A percentile compares a stretch with the other conserved stretches of the same genome.
These are phyloP conservation scores for Minunthozetes semirufus DNA, from an alignment of 2,888 invertebrate genomes.

Conservation along the genomic window DNA sequence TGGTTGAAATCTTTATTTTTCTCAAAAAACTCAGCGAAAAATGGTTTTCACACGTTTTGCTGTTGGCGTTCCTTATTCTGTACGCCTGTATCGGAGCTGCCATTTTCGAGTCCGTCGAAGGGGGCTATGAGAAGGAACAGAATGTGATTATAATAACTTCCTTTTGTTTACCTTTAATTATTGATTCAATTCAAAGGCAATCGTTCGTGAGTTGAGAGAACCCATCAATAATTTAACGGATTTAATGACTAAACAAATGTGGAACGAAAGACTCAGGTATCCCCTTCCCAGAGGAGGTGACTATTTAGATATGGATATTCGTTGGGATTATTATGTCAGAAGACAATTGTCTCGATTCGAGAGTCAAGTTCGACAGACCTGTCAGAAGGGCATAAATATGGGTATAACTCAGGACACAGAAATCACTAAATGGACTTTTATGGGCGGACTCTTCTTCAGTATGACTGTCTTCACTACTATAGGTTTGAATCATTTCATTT, in stretches of 20 bases:
- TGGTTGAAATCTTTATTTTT: slow-evolving; percentile 41
- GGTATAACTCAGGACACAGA: slow-evolving; percentile 20
- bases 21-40: slow-evolving; percentile 60
- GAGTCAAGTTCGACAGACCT: background rate
- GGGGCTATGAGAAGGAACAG: slow-evolving; percentile 54
- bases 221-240: slow-evolving; percentile 26
- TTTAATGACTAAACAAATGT: background rate
- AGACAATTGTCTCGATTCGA: background rate
- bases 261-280: background rate
- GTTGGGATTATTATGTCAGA: background rate
- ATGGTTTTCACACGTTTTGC: slow-evolving; percentile 84
- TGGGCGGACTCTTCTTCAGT: slow-evolving; percentile 77
- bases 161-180: no score
- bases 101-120: slow-evolving; percentile 70
- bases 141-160: no score
- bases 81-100: slow-evolving; percentile 76
- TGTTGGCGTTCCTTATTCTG: slow-evolving; percentile 65
- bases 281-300: background rate
- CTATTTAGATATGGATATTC: background rate
- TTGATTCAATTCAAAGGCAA: slow-evolving; percentile 2
- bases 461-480: slow-evolving; percentile 80
- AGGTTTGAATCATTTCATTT: slow-evolving; percentile 55
- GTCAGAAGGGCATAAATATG: background rate
- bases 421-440: slow-evolving; percentile 63
- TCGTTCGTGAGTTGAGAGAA: slow-evolving; percentile 17